Evolutionary conservation across 2,888 invertebrate genomes (phyloP).

Genomic region (Lydus trimaculatus): DNA sequence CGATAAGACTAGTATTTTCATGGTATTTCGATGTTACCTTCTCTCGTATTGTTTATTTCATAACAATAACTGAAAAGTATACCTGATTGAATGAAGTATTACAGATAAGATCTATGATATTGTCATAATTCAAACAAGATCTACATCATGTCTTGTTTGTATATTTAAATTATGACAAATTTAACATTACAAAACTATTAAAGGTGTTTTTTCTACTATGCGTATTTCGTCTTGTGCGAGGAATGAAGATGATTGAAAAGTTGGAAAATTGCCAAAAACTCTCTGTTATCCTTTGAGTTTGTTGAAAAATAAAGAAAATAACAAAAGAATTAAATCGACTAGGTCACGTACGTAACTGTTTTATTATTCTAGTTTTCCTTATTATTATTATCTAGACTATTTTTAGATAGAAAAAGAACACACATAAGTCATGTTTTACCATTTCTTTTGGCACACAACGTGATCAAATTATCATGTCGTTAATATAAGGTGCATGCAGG

Average conservation of each 20-base stretch:
- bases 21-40: background rate
- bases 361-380: background rate
- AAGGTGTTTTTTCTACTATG: background rate
- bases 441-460: background rate
- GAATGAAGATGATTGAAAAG: background rate
- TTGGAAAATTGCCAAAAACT: background rate
- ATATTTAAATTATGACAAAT: background rate
- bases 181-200: background rate
- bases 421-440: background rate
- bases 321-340: background rate
- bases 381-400: background rate
- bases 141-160: background rate
- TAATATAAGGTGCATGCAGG: background rate
- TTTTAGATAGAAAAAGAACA: background rate
- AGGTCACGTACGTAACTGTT: conserved; percentile 5
- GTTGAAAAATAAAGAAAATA: background rate
- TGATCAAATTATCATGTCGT: background rate
- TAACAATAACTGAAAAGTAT: background rate
- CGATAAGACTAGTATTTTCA: background rate
- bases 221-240: background rate
- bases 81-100: background rate
- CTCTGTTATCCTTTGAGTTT: background rate
- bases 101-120: background rate
- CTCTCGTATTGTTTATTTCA: background rate
- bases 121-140: background rate